Evolutionary conservation across 2,113 vertebrate genomes (phyloP).

Genomic region (Triplophysa dalaica): DNA sequence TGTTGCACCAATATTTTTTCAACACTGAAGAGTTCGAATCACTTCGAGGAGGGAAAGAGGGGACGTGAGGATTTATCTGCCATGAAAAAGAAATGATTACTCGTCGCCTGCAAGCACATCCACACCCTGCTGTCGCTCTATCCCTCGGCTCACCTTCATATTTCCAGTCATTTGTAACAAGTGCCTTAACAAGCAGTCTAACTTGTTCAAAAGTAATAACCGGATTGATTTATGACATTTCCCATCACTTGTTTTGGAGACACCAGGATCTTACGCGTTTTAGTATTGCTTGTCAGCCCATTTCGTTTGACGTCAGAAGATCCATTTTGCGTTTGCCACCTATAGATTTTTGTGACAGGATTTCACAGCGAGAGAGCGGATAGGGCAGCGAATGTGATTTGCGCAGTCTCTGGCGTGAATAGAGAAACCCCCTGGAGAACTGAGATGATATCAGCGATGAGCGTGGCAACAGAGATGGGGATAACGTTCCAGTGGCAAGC

Average conservation of each 20-base stretch:
- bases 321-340: slow-evolving; percentile 16
- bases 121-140: slow-evolving; percentile 59
- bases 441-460: slow-evolving; percentile 29
- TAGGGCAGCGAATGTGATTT: background rate
- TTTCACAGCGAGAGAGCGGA: slow-evolving; percentile 15
- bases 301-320: slow-evolving; percentile 27
- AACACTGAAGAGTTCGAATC: slow-evolving; percentile 65
- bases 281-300: slow-evolving; percentile 53
- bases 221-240: background rate
- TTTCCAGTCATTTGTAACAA: slow-evolving; percentile 96
- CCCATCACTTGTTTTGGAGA: too few relatives aligned
- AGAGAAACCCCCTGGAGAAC: slow-evolving; percentile 21
- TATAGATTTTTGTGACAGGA: slow-evolving; percentile 18
- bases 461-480: slow-evolving; percentile 17
- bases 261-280: background rate
- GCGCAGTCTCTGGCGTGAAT: slow-evolving; percentile 14
- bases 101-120: slow-evolving; percentile 35
- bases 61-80: slow-evolving; percentile 60
- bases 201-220: slow-evolving; percentile 90
- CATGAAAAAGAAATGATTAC: slow-evolving; percentile 43
- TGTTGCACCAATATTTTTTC: slow-evolving; percentile 56
- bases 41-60: slow-evolving; percentile 63
- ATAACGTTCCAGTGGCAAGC: slow-evolving; percentile 19
- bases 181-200: slow-evolving; percentile 98
- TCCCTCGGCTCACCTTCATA: slow-evolving; percentile 61